Base-by-base conservation (phyloP, 2,888 invertebrate species). In the Lithophane socia region DNA sequence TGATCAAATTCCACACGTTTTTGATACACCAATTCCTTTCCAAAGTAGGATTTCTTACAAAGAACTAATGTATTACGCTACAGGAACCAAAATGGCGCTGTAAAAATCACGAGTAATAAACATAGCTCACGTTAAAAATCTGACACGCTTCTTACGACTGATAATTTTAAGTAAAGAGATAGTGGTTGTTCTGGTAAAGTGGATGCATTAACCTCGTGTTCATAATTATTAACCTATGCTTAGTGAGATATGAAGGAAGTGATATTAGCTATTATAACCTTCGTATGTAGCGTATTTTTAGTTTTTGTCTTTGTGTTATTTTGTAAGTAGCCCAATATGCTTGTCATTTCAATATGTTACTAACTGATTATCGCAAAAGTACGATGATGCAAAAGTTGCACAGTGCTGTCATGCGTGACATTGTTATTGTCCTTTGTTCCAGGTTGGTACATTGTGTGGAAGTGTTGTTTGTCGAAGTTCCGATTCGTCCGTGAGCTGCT, bases 371-470 rank as follows among this genome's bases (percentile, higher is more conserved):
- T 74, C 60, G 64, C 64, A 66, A 71, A 75, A 69, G 61, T 73
- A 67, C 70, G 21, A 72, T 72, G 52, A n/a, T 81, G 47, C 37
- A 60, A 54, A 63, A 58, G 12, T 61, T 56, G 21, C 52, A 2
- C 4, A 70, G 13, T 75, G 56, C 49, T 69, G 73, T 72, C 66
- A 68, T 73, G 10, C 21, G 9, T 72, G 61, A 75, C 52, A 82
- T 79, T 85, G 78, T 79, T 82, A 75, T 86, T 90, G 90, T 92
- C 90, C 92, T 93, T 94, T 95, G 92, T 97, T 97, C 3, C 95
- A 99, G 99, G 98, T 91, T 99, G 99, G 99, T 99, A 98, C 94
- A 97, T 98, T 80, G 98, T 99, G 86, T 99, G 99, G 99, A 98
- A 98, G 95, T 97, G 98, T 86, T 98, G 99, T 94, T 96, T 99